Evolutionary conservation across 2,113 vertebrate species (phyloP).

Genomic region (Thymallus thymallus): DNA sequence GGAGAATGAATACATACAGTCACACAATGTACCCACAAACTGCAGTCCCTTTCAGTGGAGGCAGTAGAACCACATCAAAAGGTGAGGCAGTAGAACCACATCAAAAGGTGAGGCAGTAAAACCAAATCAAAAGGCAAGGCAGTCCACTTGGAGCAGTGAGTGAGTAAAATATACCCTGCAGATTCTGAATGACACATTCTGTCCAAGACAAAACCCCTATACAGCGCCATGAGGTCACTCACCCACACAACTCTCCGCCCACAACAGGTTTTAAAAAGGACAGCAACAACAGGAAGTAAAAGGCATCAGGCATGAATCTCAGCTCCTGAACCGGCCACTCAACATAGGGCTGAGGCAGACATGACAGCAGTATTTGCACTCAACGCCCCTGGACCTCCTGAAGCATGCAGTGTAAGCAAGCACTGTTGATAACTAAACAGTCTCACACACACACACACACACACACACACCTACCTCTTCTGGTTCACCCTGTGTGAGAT

Average conservation of each 20-base stretch:
- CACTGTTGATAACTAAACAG: not conserved
- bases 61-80: too few species aligned
- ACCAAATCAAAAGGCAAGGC: too few species aligned
- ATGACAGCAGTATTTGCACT: not conserved
- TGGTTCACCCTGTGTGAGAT: not conserved
- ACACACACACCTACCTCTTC: not conserved
- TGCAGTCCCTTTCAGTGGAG: too few species aligned
- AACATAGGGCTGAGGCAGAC: not conserved
- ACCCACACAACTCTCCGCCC: not conserved
- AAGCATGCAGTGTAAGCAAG: not conserved
- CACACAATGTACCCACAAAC: too few species aligned
- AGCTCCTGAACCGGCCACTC: not conserved
- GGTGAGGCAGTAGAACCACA: too few species aligned
- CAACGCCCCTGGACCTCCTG: not conserved
- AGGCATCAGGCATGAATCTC: not conserved
- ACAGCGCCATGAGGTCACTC: not conserved
- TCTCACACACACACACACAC: not conserved
- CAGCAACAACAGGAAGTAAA: not conserved
- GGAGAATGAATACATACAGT: too few species aligned
- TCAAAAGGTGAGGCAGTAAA: too few species aligned
- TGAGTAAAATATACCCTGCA: not conserved
- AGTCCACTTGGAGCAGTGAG: not conserved
- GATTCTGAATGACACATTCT: not conserved
- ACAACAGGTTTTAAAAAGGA: not conserved
- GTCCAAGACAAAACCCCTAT: not conserved